Base-by-base conservation (phyloP, 2,888 invertebrate genomes). In the Oeneis ivallda region DNA sequence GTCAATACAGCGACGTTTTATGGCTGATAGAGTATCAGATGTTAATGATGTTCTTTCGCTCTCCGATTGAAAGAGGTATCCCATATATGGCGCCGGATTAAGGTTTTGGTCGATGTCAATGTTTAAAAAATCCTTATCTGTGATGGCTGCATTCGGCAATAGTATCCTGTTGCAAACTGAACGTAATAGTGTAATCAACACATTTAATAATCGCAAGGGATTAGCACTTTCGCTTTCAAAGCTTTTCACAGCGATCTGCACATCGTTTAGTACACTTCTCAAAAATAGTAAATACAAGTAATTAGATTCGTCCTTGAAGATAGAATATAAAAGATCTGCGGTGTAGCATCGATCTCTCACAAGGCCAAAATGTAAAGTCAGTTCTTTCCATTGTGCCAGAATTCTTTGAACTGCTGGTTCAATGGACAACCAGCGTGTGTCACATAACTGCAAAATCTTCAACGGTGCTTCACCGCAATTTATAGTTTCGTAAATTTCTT, bases 391-490 rank as follows among this genome's bases (percentile, higher is more conserved):
- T 68, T 79, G 79, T 15, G 68, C 41, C n/a, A 75, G 53, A 62
- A 77, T 77, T 66, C 74, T 69, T 17, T 37, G 41, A 5, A 78
- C 72, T 17, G 79, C 74, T 26, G 71, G 70, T 68, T 79, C 76
- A 57, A 79, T 72, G 9, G 77, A 76, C n/a, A 79, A 61, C 76
- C 78, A 78, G 32, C 76, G 68, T 7, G 71, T 70, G n/a, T 75
- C 68, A 68, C 77, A 74, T 32, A 69, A 39, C 62, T 73, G 66
- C n/a, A 73, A 62, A 37, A 79, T 77, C 74, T 78, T 78, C 34
- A 79, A 65, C 8, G 79, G 78, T 49, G 69, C 49, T 43, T 76
- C 56, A 19, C 74, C 76, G 53, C 74, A 72, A 64, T 80, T 80
- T 19, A 80, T 77, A 1, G 63, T 47, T 50, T 71, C 53, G 54